phyloP scores from a whole-genome alignment of 2,113 vertebrate species.

The Pteronura brasiliensis region DNA sequence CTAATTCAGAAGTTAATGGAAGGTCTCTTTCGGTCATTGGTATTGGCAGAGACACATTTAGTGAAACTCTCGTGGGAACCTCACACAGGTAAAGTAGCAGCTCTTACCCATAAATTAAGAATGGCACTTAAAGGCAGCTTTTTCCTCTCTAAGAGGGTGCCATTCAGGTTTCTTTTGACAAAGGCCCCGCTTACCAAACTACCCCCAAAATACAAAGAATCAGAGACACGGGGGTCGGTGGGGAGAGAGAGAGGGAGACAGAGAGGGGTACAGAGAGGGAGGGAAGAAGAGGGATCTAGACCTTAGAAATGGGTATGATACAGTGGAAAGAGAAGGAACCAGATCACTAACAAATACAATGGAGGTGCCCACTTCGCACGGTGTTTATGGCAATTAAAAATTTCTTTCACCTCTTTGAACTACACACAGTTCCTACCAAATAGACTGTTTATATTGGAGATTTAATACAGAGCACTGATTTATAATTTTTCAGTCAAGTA shows the following conservation, averaged over 20 bases:
- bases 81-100: conserved; percentile 62
- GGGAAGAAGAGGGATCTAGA: background rate
- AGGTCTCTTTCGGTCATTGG: conserved; percentile 77
- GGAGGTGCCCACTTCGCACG: background rate
- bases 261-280: background rate
- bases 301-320: background rate
- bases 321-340: background rate
- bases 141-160: conserved; percentile 22
- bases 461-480: background rate
- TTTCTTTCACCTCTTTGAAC: background rate
- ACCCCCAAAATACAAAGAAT: background rate
- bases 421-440: background rate
- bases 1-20: conserved; percentile 79
- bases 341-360: background rate
- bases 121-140: conserved; percentile 52
- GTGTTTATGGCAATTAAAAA: background rate
- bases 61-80: conserved; percentile 60
- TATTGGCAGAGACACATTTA: conserved; percentile 73
- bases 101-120: conserved; percentile 71
- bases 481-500: background rate
- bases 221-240: background rate
- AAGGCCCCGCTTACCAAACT: background rate
- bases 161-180: conserved; percentile 27
- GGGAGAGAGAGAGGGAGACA: background rate
- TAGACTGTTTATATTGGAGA: background rate